A percentile compares a stretch with the other conserved stretches of the same genome.
phyloP scores from a whole-genome alignment of 2,113 vertebrate species.

The Megaleporinus macrocephalus region DNA sequence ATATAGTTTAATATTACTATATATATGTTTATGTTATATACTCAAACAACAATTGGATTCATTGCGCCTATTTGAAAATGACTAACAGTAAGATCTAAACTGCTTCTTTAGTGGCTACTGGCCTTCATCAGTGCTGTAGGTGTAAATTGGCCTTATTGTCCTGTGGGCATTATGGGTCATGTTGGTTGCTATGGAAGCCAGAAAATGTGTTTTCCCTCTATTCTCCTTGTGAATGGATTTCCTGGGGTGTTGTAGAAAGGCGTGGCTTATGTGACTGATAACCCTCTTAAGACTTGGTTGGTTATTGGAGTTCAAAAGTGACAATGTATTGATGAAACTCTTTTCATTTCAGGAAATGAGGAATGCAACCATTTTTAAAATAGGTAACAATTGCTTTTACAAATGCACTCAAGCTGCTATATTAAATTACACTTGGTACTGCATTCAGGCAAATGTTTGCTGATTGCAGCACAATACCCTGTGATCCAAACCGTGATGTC shows the following conservation, averaged over 20 bases:
- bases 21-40: background rate
- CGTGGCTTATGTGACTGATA: conserved; percentile 17
- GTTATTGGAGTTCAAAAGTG: conserved; percentile 16
- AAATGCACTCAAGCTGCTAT: conserved; percentile 43
- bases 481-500: conserved; percentile 67
- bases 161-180: background rate
- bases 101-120: background rate
- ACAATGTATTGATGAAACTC: background rate
- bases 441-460: conserved; percentile 56
- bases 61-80: background rate
- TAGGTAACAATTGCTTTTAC: conserved; percentile 57
- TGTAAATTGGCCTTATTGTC: background rate
- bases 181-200: conserved; percentile 24
- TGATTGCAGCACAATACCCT: conserved; percentile 44
- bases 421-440: conserved; percentile 50
- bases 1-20: background rate
- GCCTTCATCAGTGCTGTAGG: no score
- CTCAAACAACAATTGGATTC: background rate
- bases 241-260: background rate
- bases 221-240: background rate
- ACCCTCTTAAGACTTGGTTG: background rate
- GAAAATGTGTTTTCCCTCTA: background rate
- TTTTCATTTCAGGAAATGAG: conserved; percentile 39
- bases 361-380: conserved; percentile 22
- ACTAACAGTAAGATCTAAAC: background rate